Evolutionary conservation across 2,888 invertebrate genomes (phyloP), one percentile per base, ranked within the genome.

Genomic region (Epinotia ramella): DNA sequence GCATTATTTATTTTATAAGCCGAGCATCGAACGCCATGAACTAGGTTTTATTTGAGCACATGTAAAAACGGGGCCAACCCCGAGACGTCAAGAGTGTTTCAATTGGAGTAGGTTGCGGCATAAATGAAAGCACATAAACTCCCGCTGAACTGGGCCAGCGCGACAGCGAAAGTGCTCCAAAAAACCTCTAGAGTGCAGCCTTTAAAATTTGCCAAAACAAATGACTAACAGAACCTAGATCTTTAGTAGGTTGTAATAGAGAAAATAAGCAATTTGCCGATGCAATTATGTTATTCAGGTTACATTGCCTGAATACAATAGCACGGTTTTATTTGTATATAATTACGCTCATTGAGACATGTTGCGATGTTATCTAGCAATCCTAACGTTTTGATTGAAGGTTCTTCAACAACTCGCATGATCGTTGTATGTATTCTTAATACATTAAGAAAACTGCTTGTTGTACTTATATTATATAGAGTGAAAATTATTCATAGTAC

Each of bases 41-140:
- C 69, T 60, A 69, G 69, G 64, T 28, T 57, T 40, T 73, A 63
- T 28, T 73, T 12, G 49, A 46, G 40, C 44, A 33, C 68, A 69
- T 33, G 66, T 44, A 57, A 40, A 33, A 75, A 65, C 46, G 57
- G 24, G 74, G 70, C 59, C 74, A 63, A 20, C 59, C 24, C 44
- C 33, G 69, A 74, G 44, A 62, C 46, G 64, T 64, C 59, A 73
- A 73, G 53, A 73, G 73, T 73, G 73, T 73, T 65, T 53, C 73
- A 64, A 69, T 56, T 49, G 73, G 69, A 74, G 73, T 64, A 74
- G 73, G 73, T 74, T 74, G 57, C 64, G 57, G 73, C 66, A 57
- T 56, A 56, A 70, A 70, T 65, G 74, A 75, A 75, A 70, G 74
- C 65, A 70, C 53, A 69, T 57, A 40, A 59, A 59, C 57, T 64